These are phyloP conservation scores for Brachionus sp. DNA, from an alignment of 1,140 invertebrate species.

Conservation along the genomic window DNA sequence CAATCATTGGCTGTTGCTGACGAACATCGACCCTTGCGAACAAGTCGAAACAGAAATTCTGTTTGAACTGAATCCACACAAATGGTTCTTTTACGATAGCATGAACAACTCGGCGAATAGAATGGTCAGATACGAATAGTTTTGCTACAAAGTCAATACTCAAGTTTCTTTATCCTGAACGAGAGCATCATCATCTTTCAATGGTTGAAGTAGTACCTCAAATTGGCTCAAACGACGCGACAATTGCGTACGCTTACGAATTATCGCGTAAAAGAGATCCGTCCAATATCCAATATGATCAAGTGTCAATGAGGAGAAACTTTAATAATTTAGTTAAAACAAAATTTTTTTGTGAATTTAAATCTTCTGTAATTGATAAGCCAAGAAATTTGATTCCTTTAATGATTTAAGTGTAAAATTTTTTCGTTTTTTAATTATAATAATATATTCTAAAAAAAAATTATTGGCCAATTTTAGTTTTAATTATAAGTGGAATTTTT, in stretches of 20 bases:
- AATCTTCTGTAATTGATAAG: conserved; percentile 6
- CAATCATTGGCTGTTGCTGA: not conserved
- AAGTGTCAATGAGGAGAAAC: not conserved
- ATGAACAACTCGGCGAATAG: not conserved
- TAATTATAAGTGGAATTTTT: not conserved
- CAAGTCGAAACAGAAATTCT: not conserved
- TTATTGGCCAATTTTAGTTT: not conserved
- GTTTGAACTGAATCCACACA: not conserved
- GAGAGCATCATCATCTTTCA: not conserved
- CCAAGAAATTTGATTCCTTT: not conserved
- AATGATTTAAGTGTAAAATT: not conserved
- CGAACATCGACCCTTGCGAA: not conserved
- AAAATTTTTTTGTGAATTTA: not conserved
- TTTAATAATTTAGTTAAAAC: not conserved
- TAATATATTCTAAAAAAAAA: not conserved
- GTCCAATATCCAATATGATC: not conserved
- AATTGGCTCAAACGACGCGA: not conserved
- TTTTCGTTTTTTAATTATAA: not conserved
- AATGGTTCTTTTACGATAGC: conserved; percentile 1
- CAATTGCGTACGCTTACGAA: conserved; percentile 2
- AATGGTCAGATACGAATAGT: too few relatives aligned
- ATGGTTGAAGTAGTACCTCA: not conserved
- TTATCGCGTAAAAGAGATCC: not conserved
- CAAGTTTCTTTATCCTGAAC: not conserved
- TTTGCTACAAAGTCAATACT: not conserved